These are phyloP conservation scores for Chionomys nivalis DNA, from an alignment of 2,113 vertebrate species.

Conservation along the genomic window DNA sequence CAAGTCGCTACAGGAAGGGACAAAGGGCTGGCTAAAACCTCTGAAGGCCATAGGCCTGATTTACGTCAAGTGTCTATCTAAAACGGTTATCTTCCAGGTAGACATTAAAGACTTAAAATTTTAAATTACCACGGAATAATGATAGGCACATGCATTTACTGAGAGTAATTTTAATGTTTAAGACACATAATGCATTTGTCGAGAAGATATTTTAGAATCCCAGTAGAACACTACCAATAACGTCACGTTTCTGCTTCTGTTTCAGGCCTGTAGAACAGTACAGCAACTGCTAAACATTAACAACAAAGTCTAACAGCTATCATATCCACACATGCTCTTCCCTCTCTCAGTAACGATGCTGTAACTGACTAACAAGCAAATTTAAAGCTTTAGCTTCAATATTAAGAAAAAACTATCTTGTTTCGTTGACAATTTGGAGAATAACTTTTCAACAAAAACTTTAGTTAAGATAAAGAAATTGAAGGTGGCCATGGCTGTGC, in stretches of 20 bases:
- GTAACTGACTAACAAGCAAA: background rate
- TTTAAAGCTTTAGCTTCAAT: background rate
- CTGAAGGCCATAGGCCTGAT: background rate
- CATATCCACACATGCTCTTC: background rate
- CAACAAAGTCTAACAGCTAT: background rate
- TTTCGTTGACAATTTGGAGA: background rate
- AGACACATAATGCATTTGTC: background rate
- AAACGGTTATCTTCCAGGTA: background rate
- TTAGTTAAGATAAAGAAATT: constrained; percentile 18
- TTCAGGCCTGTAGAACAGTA: background rate
- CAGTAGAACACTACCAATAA: background rate
- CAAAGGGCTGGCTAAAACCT: background rate
- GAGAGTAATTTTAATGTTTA: constrained; percentile 12
- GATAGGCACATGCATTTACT: background rate
- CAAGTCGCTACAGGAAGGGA: background rate
- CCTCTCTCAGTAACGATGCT: background rate
- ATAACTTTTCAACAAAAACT: background rate
- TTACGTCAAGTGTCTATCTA: background rate
- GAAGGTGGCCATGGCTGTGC: background rate
- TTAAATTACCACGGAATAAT: background rate
- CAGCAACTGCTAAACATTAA: background rate
- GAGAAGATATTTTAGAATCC: constrained; percentile 20
- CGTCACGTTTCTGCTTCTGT: background rate
- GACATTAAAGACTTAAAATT: constrained; percentile 7
- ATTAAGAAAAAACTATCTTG: background rate